Evolutionary conservation across 2,888 invertebrate genomes (phyloP).

Genomic region (Heliconius hortense): DNA sequence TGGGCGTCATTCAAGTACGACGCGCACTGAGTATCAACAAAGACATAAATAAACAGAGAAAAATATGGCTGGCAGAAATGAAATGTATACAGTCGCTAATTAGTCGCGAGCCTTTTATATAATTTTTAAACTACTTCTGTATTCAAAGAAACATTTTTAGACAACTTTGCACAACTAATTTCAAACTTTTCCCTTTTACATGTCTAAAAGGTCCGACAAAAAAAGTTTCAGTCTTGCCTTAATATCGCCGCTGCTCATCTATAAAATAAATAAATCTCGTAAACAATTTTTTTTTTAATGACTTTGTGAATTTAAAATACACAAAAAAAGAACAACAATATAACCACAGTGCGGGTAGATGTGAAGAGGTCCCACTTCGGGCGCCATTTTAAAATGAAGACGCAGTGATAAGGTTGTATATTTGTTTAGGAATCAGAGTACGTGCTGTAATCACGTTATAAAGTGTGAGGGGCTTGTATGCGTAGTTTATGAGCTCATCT

Average conservation of each 20-base stretch:
- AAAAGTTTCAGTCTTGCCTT: constrained; percentile 1
- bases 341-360: constrained; percentile 31
- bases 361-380: constrained; percentile 33
- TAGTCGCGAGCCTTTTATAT: constrained; percentile 34
- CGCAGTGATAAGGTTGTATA: constrained; percentile 53
- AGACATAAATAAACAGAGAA: constrained; percentile 37
- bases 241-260: constrained; percentile 13
- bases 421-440: constrained; percentile 57
- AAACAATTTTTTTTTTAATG: not conserved
- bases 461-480: constrained; percentile 38
- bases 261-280: not conserved
- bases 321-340: not conserved
- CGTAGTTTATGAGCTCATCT: constrained; percentile 42
- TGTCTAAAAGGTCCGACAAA: constrained; percentile 15
- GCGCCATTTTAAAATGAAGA: constrained; percentile 69
- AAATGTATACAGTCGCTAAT: constrained; percentile 38
- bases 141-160: constrained; percentile 27
- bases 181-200: constrained; percentile 12
- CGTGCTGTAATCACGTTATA: constrained; percentile 46
- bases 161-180: constrained; percentile 25
- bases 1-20: constrained; percentile 33
- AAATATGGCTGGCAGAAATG: constrained; percentile 36
- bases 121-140: constrained; percentile 27
- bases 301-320: not conserved
- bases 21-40: constrained; percentile 40